Conservation (phyloP, 1,140 invertebrate genomes). For the Sycophaga agraensis region DNA sequence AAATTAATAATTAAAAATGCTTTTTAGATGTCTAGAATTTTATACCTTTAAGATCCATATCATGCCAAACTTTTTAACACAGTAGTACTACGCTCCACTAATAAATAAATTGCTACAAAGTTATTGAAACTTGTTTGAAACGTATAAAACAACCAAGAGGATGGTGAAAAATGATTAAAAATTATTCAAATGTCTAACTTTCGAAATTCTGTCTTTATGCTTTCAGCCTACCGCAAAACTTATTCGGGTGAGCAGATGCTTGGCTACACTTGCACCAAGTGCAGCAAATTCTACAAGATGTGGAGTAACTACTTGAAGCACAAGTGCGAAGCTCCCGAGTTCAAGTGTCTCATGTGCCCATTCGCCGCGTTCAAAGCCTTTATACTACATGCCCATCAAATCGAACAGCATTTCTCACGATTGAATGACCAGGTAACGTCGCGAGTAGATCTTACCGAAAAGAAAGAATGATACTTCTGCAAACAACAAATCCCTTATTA, state of each 20-base stretch:
- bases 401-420: constrained; percentile 48
- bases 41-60: too few species aligned
- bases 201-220: constrained; percentile 28
- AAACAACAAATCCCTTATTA: too few species aligned
- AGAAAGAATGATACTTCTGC: too few species aligned
- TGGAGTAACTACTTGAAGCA: constrained; percentile 59
- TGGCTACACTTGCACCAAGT: constrained; percentile 57
- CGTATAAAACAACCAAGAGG: not conserved
- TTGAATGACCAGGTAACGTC: constrained; percentile 5
- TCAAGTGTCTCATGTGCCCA: constrained; percentile 54
- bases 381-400: constrained; percentile 56
- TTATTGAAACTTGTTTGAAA: not conserved
- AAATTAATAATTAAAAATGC: too few species aligned
- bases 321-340: constrained; percentile 57
- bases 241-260: constrained; percentile 57
- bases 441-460: too few species aligned
- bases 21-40: too few species aligned
- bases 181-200: not conserved
- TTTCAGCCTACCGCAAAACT: constrained; percentile 57
- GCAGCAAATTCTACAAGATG: constrained; percentile 60
- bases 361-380: constrained; percentile 58
- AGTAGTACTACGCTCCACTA: not conserved
- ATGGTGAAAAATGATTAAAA: not conserved
- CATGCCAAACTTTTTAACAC: too few species aligned
- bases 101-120: not conserved